A percentile compares a stretch with the other conserved stretches of the same genome.
phyloP scores from a whole-genome alignment of 2,888 invertebrate genomes.

The Cyrtodaria siliqua region DNA sequence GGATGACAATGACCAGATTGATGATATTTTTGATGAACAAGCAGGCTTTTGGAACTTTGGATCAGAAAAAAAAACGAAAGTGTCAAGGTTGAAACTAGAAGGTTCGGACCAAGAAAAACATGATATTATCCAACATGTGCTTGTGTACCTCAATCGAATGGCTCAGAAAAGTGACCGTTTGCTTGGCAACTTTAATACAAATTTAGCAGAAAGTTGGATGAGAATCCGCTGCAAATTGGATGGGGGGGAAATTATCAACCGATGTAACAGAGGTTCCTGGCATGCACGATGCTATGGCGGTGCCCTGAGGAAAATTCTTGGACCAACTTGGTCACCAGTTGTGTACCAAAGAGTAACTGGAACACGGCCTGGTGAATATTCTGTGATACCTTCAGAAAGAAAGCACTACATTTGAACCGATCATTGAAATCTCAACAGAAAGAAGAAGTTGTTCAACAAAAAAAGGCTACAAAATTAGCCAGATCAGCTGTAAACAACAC shows the following conservation, averaged over 20 bases:
- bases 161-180: background rate
- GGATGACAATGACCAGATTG: background rate
- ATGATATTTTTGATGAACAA: background rate
- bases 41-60: background rate
- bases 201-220: background rate
- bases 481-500: background rate
- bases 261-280: constrained; percentile 54
- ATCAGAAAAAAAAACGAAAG: background rate
- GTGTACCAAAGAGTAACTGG: constrained; percentile 43
- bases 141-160: background rate
- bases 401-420: too few relatives aligned
- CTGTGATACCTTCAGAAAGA: background rate
- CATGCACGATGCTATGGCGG: constrained; percentile 9
- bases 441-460: too few relatives aligned
- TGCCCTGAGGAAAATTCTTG: background rate
- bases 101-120: background rate
- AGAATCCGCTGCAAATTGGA: background rate
- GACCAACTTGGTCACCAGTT: background rate
- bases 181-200: background rate
- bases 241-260: background rate
- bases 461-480: background rate
- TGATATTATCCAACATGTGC: background rate
- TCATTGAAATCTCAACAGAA: background rate
- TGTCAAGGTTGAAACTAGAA: background rate
- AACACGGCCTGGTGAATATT: background rate